phyloP scores from a whole-genome alignment of 2,113 vertebrate genomes.

The Epinephelus cyanopodus region DNA sequence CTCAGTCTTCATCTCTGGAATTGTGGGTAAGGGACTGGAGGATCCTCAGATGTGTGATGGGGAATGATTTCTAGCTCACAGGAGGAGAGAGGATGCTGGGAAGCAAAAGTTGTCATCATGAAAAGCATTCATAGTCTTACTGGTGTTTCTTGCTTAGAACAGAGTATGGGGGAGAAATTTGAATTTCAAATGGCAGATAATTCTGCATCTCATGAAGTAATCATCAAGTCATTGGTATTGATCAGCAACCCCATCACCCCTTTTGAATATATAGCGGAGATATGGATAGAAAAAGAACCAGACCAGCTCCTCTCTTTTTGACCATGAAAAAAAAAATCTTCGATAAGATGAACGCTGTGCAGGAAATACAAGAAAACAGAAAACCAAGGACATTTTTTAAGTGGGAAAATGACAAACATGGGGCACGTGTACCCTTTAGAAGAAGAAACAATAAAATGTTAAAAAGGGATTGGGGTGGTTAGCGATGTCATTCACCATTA shows the following conservation, averaged over 20 bases:
- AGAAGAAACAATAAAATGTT: conserved; percentile 9
- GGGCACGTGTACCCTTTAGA: conserved; percentile 15
- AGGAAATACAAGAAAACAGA: background rate
- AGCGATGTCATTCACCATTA: conserved; percentile 42
- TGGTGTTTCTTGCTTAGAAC: background rate
- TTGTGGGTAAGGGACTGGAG: no score
- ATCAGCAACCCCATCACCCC: background rate
- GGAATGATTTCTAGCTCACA: no score
- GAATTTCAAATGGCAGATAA: background rate
- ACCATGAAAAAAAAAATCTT: background rate
- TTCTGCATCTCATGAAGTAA: background rate
- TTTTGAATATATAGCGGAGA: background rate
- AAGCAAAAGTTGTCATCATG: no score
- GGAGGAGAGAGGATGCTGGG: no score
- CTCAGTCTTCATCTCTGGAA: no score
- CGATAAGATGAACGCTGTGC: background rate
- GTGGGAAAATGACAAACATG: background rate
- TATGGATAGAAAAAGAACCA: background rate
- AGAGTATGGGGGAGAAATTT: background rate
- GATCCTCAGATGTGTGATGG: no score
- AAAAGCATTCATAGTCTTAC: background rate
- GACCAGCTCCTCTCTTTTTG: background rate
- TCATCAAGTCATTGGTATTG: background rate
- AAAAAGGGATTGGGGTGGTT: conserved; percentile 15
- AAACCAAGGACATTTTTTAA: background rate